Evolutionary conservation across 1,140 invertebrate species (phyloP), one percentile per base, ranked within the genome.

Genomic region (Rhynchophorus ferrugineus): DNA sequence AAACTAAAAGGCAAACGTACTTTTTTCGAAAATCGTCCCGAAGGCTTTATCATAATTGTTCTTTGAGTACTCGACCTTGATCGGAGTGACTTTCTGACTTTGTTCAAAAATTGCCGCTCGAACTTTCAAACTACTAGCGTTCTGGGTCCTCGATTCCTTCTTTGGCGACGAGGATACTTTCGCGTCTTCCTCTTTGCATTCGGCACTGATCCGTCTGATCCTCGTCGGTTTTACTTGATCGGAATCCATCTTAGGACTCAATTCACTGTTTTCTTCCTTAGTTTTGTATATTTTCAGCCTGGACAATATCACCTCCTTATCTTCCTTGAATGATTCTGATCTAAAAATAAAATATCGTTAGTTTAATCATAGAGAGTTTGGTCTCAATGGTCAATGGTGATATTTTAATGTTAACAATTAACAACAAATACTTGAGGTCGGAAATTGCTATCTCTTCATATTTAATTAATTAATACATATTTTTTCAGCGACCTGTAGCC

Each of bases 281-380:
- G 44, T 44, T 39, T 68, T 68, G 47, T 62, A 65, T 13, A 66
- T 57, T 49, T 67, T 67, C 24, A 70, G 51, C 33, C 63, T 37
- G 3, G 61, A 63, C 18, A 69, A 35, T 2, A 69, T 42, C 8
- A 66, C 64, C 49, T 76, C 75, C 59, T 78, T 78, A 39, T 76
- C 71, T 51, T 78, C 75, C 34, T 84, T 78, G 51, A 92, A 87
- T 16, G 85, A 86, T 61, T 93, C 89, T 0, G 85, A 85, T 47
- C 85, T 82, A 62, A 89, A 89, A 20, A 20, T 18, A 33, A 36
- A 14, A 43, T 16, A 39, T 11, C 11, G 14, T n/a, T 35, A 16
- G 13, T 39, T 18, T 14, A 41, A n/a, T n/a, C n/a, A n/a, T n/a
- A n/a, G n/a, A n/a, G n/a, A n/a, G n/a, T n/a, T n/a, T n/a, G n/a